Evolutionary conservation across 2,113 vertebrate genomes (phyloP).

Genomic region (Brevimyrus niger): DNA sequence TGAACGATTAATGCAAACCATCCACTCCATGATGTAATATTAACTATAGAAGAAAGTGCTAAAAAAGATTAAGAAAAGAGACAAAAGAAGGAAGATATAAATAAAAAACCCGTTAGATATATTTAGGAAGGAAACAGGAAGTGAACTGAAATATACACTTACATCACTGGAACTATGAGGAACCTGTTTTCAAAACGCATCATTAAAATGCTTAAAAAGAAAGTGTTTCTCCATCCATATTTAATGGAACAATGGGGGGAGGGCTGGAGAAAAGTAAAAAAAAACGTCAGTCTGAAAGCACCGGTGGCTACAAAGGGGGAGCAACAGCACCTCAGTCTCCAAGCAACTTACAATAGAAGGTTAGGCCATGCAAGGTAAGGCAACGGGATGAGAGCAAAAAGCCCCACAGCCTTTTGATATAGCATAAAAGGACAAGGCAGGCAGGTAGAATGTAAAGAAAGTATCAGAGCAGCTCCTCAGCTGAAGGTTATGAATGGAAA

Average conservation of each 20-base stretch:
- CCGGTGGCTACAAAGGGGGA: slow-evolving; percentile 60
- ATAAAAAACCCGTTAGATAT: background rate
- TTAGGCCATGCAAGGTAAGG: slow-evolving; percentile 73
- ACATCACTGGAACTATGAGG: too few species aligned
- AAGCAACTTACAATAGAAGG: slow-evolving; percentile 98
- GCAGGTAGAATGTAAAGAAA: slow-evolving; percentile 54
- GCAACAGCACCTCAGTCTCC: slow-evolving; percentile 69
- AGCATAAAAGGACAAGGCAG: slow-evolving; percentile 57
- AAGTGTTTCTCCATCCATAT: background rate
- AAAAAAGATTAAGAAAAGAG: background rate
- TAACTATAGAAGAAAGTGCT: background rate
- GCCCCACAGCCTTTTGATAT: slow-evolving; percentile 63
- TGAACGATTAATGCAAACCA: background rate
- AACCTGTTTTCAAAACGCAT: background rate
- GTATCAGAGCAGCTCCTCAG: slow-evolving; percentile 43
- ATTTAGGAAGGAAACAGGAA: background rate
- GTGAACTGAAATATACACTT: background rate
- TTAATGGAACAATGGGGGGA: slow-evolving; percentile 6
- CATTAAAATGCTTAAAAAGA: background rate
- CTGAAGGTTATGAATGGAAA: slow-evolving; percentile 2
- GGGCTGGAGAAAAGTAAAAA: background rate
- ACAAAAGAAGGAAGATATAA: too few species aligned
- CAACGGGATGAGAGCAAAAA: slow-evolving; percentile 61
- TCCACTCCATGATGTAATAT: background rate
- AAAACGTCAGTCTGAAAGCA: slow-evolving; percentile 11